These are phyloP conservation scores for Gavia stellata DNA, from an alignment of 2,113 vertebrate genomes.

Conservation along the genomic window DNA sequence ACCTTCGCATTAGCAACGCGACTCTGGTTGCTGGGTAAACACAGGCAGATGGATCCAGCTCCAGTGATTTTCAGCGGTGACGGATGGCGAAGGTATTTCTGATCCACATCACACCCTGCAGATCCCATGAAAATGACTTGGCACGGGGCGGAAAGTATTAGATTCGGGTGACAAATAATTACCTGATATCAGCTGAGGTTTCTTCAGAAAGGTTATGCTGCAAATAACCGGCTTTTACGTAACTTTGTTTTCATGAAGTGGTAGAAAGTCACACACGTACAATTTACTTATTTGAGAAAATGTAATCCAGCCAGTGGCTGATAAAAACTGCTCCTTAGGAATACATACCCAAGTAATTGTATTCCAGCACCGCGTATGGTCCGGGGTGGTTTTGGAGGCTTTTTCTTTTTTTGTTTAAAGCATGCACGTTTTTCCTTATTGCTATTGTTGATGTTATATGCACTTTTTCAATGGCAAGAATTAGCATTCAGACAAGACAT, in stretches of 20 bases:
- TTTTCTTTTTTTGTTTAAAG: neutral
- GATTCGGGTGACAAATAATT: constrained; percentile 85
- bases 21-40: constrained; percentile 86
- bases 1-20: constrained; percentile 77
- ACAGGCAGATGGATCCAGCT: constrained; percentile 78
- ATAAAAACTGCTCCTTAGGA: neutral
- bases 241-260: constrained; percentile 20
- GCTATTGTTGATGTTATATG: neutral
- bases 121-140: constrained; percentile 76
- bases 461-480: neutral
- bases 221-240: constrained; percentile 69
- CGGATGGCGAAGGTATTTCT: constrained; percentile 63
- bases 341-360: neutral
- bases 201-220: constrained; percentile 74
- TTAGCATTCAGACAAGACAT: neutral
- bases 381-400: neutral
- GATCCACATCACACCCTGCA: constrained; percentile 64
- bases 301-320: neutral
- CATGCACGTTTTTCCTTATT: neutral
- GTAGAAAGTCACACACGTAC: neutral
- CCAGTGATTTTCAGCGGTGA: constrained; percentile 74
- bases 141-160: constrained; percentile 78
- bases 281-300: neutral
- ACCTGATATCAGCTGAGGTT: constrained; percentile 78
- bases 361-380: neutral